phyloP scores from a whole-genome alignment of 2,888 invertebrate genomes.

The Yponomeuta malinellus region DNA sequence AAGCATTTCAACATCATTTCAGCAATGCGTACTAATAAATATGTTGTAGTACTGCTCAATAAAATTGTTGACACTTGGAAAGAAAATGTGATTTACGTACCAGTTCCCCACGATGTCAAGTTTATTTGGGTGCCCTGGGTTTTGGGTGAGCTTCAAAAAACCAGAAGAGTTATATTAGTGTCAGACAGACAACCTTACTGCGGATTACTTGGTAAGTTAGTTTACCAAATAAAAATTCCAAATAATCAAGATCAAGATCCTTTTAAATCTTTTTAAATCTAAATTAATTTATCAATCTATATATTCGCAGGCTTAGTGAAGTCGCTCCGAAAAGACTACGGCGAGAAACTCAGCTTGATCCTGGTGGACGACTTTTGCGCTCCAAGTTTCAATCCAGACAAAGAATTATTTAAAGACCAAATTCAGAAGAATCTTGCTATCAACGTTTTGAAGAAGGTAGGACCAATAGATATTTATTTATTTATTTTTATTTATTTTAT shows the following conservation, averaged over 20 bases:
- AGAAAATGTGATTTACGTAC: slow-evolving; percentile 32
- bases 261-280: background rate
- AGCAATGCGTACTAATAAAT: slow-evolving; percentile 36
- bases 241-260: too few species aligned
- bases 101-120: slow-evolving; percentile 34
- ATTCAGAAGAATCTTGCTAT: slow-evolving; percentile 77
- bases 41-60: slow-evolving; percentile 36
- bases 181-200: slow-evolving; percentile 41
- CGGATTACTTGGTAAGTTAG: slow-evolving; percentile 38
- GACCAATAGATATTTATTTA: too few species aligned
- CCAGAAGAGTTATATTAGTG: slow-evolving; percentile 36
- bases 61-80: slow-evolving; percentile 24
- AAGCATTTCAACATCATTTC: slow-evolving; percentile 35
- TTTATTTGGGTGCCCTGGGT: slow-evolving; percentile 41
- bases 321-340: slow-evolving; percentile 78
- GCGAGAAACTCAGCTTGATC: slow-evolving; percentile 56
- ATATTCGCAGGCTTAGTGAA: slow-evolving; percentile 77
- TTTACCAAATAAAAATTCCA: too few species aligned
- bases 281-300: background rate
- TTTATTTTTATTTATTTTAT: too few species aligned
- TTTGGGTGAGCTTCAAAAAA: slow-evolving; percentile 34
- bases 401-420: slow-evolving; percentile 66
- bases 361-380: slow-evolving; percentile 64
- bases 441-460: slow-evolving; percentile 73
- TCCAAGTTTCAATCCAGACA: slow-evolving; percentile 63